These are phyloP conservation scores for Halcyon senegalensis DNA, from an alignment of 2,113 vertebrate species.

Conservation along the genomic window DNA sequence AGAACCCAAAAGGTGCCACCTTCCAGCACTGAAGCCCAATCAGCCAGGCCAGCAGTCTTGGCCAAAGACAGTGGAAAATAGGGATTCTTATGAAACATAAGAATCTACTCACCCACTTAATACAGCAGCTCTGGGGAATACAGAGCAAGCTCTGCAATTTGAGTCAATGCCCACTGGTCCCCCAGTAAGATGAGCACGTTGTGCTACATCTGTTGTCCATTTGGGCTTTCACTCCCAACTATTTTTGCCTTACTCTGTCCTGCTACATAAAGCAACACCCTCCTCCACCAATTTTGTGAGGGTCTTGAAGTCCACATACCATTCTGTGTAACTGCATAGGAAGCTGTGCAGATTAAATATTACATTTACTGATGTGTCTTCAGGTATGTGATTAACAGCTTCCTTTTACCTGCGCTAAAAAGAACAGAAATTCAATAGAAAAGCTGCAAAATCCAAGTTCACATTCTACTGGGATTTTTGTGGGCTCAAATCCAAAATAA, in stretches of 20 bases:
- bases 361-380: slow-evolving; percentile 33
- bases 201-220: not conserved
- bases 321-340: not conserved
- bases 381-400: not conserved
- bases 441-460: not conserved
- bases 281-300: slow-evolving; percentile 16
- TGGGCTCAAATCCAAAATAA: slow-evolving; percentile 9
- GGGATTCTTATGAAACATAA: not conserved
- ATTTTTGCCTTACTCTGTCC: not conserved
- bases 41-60: not conserved
- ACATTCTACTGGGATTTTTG: not conserved
- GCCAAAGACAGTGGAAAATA: not conserved
- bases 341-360: slow-evolving; percentile 38
- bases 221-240: not conserved
- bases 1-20: not conserved
- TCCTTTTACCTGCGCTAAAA: slow-evolving; percentile 28
- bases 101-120: not conserved
- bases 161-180: not conserved
- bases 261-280: slow-evolving; percentile 7
- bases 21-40: not conserved
- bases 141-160: not conserved
- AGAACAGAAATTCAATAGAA: slow-evolving; percentile 2
- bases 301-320: slow-evolving; percentile 37
- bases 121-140: not conserved
- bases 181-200: not conserved